phyloP scores from a whole-genome alignment of 2,113 vertebrate genomes.

The Illadopsis cleaveri region DNA sequence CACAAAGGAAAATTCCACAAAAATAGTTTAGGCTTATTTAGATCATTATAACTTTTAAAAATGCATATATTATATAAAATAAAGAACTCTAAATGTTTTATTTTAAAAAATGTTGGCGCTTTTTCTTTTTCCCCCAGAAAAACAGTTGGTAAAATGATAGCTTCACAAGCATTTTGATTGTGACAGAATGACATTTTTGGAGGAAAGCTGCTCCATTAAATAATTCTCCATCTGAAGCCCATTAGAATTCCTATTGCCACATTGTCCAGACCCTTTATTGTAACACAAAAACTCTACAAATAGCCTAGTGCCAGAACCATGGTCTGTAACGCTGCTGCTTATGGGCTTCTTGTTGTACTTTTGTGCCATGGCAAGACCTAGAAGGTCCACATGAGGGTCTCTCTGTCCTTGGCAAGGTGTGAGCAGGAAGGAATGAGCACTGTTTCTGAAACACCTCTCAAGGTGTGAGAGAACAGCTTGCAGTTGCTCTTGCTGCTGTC shows the following conservation, averaged over 20 bases:
- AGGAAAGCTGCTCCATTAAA: constrained; percentile 4
- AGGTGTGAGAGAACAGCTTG: neutral
- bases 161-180: constrained; percentile 2
- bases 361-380: neutral
- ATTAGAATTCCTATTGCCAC: neutral
- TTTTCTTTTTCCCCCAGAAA: neutral
- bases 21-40: constrained; percentile 35
- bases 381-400: neutral
- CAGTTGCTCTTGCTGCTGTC: neutral
- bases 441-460: neutral
- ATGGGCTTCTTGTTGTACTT: neutral
- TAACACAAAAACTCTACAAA: neutral
- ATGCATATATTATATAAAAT: neutral
- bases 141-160: neutral
- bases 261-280: neutral
- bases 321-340: neutral
- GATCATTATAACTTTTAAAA: neutral
- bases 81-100: neutral
- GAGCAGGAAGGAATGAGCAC: neutral
- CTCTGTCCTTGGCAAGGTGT: neutral
- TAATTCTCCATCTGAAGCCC: constrained; percentile 35
- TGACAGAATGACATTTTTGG: constrained; percentile 5
- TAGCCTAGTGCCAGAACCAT: neutral
- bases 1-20: constrained; percentile 57
- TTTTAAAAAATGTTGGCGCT: neutral